Evolutionary conservation across 2,113 vertebrate species (phyloP).

Genomic region (Leptosomus discolor): DNA sequence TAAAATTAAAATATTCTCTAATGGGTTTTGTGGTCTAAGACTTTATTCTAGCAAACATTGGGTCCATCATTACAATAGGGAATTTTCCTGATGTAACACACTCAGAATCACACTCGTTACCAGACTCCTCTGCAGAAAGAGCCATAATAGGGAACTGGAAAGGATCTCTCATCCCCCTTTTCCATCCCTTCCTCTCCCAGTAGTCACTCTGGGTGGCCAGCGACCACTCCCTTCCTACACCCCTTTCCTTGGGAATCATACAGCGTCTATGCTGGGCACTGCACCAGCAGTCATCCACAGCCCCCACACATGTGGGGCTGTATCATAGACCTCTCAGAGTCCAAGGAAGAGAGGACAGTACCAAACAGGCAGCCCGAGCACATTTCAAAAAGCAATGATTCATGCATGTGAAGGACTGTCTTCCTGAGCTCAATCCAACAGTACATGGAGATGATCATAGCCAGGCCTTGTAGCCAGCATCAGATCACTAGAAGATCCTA

Average conservation of each 20-base stretch:
- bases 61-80: background rate
- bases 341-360: background rate
- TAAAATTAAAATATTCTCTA: background rate
- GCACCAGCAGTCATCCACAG: background rate
- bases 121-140: background rate
- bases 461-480: background rate
- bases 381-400: background rate
- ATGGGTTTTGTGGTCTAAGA: background rate
- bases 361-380: background rate
- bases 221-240: background rate
- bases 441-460: background rate
- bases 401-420: rapidly evolving
- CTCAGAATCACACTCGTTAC: background rate
- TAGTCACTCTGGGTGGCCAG: background rate
- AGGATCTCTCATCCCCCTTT: background rate
- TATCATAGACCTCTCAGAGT: background rate
- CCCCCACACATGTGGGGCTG: rapidly evolving
- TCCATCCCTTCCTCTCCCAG: background rate
- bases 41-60: background rate
- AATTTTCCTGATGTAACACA: background rate
- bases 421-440: background rate
- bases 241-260: background rate
- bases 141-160: background rate
- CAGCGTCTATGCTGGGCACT: background rate
- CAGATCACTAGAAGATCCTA: background rate